These are phyloP conservation scores for Brassicogethes aeneus DNA, from an alignment of 2,888 invertebrate species.

Conservation along the genomic window DNA sequence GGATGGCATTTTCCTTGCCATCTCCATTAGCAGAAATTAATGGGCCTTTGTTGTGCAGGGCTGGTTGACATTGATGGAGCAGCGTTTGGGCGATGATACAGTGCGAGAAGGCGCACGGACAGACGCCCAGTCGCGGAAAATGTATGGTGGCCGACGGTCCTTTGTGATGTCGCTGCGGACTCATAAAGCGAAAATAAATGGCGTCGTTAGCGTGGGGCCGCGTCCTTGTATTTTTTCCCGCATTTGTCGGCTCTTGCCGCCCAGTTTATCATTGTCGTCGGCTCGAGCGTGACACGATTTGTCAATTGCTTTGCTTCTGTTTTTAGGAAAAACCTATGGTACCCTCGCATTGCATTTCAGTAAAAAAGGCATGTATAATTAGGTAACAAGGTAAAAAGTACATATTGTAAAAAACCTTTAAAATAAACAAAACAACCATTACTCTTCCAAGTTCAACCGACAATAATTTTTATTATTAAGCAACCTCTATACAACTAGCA, in stretches of 20 bases:
- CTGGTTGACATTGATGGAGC: conserved; percentile 21
- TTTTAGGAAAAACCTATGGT: background rate
- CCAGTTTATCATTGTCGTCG: conserved; percentile 40
- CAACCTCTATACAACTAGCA: background rate
- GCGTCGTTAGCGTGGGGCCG: conserved; percentile 41
- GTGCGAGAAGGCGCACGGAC: conserved; percentile 20
- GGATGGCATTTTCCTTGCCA: conserved; percentile 17
- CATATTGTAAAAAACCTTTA: too few relatives aligned
- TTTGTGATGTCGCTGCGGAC: conserved; percentile 38
- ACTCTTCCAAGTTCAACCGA: too few relatives aligned
- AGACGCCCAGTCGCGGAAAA: conserved; percentile 30
- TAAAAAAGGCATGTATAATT: too few relatives aligned
- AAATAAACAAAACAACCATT: too few relatives aligned
- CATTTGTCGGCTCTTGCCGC: conserved; percentile 41
- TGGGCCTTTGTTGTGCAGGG: conserved; percentile 21
- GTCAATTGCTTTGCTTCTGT: conserved; percentile 21
- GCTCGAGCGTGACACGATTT: conserved; percentile 29
- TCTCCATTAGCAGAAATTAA: conserved; percentile 27
- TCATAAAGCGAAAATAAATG: conserved; percentile 42
- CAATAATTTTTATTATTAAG: too few relatives aligned
- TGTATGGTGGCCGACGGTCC: conserved; percentile 35
- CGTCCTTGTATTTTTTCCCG: conserved; percentile 40
- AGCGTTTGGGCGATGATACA: conserved; percentile 20
- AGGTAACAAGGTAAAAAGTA: too few relatives aligned
- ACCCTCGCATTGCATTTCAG: too few relatives aligned